Conservation (phyloP, 2,113 vertebrate species). For the Oreochromis niloticus region DNA sequence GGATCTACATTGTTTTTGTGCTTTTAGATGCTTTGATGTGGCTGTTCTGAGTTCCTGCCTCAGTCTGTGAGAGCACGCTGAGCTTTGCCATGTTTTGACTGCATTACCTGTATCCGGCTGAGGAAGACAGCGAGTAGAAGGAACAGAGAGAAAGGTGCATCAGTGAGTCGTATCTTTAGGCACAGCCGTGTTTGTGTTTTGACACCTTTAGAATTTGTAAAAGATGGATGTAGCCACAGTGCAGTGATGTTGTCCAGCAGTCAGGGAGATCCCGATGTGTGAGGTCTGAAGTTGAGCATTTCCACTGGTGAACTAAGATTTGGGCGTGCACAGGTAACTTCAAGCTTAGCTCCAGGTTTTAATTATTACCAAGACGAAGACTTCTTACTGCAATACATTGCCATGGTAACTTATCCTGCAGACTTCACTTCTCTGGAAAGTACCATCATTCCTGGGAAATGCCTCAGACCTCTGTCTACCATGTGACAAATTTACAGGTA, state of each 20-base stretch:
- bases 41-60: background rate
- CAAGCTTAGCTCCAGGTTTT: background rate
- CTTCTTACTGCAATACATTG: background rate
- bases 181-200: background rate
- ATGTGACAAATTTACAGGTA: background rate
- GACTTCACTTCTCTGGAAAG: background rate
- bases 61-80: background rate
- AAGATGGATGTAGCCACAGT: background rate
- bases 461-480: background rate
- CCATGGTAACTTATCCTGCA: background rate
- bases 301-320: background rate
- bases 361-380: background rate
- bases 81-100: background rate
- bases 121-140: background rate
- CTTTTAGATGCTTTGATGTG: background rate
- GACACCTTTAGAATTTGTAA: background rate
- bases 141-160: background rate
- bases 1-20: background rate
- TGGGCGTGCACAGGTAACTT: background rate
- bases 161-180: background rate
- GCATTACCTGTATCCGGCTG: background rate
- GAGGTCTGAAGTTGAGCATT: background rate
- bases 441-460: background rate
- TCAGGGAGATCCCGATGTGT: background rate
- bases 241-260: background rate